These are phyloP conservation scores for Phortica variegata DNA, from an alignment of 1,140 invertebrate genomes.

Conservation along the genomic window DNA sequence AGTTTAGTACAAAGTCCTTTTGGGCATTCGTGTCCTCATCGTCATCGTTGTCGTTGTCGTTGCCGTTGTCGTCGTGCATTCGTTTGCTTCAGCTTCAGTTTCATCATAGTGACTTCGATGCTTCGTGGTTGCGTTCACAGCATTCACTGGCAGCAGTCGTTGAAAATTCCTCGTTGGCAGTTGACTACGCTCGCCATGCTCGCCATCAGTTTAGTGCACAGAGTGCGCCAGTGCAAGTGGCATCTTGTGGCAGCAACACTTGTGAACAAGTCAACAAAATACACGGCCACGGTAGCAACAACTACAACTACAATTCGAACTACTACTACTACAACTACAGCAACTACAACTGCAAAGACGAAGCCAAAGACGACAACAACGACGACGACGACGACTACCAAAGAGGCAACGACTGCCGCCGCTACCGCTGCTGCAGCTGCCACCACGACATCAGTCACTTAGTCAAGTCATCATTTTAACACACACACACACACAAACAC, in stretches of 20 bases:
- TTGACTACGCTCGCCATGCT: conserved; percentile 44
- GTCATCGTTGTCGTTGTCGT: background rate
- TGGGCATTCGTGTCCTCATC: conserved; percentile 24
- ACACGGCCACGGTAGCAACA: no score
- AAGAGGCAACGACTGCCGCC: conserved; percentile 10
- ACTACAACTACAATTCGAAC: conserved; percentile 12
- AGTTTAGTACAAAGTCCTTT: conserved; percentile 25
- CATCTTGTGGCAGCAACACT: conserved; percentile 7
- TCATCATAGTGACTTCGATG: background rate
- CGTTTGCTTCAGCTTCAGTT: no score
- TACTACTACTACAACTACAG: conserved; percentile 3
- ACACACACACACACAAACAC: background rate
- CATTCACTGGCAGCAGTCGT: conserved; percentile 11
- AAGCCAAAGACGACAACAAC: conserved; percentile 11
- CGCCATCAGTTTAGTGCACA: conserved; percentile 26
- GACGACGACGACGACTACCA: conserved; percentile 16
- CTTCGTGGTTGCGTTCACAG: conserved; percentile 11
- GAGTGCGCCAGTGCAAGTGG: conserved; percentile 26
- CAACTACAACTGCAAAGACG: conserved; percentile 1
- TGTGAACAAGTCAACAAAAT: conserved; percentile 2
- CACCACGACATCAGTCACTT: conserved; percentile 8
- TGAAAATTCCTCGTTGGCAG: conserved; percentile 23
- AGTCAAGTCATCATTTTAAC: background rate
- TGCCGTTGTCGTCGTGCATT: conserved; percentile 20
- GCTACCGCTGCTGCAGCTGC: conserved; percentile 25